phyloP scores from a whole-genome alignment of 2,113 vertebrate genomes.

The Nothobranchius kuhntae region DNA sequence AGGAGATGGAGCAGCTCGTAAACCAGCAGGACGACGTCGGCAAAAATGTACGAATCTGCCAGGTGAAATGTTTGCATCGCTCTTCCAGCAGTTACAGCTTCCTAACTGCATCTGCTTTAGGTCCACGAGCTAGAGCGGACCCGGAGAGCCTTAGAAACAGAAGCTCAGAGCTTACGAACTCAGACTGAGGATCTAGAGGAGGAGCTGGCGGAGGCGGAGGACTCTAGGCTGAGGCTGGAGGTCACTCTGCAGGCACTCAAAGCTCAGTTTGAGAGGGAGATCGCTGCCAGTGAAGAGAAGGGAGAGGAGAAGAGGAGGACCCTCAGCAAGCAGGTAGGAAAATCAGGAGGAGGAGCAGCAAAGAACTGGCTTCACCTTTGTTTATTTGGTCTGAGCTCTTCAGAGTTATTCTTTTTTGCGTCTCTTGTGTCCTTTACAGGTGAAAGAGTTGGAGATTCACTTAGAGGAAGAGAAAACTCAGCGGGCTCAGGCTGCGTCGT shows the following conservation, averaged over 20 bases:
- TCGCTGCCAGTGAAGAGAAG: conserved; percentile 80
- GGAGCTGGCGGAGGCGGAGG: conserved; percentile 70
- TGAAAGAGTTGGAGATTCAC: conserved; percentile 85
- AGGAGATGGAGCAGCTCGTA: conserved; percentile 88
- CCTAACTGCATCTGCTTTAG: conserved; percentile 60
- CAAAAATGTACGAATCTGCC: conserved; percentile 81
- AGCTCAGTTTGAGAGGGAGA: conserved; percentile 82
- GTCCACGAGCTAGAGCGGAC: conserved; percentile 89
- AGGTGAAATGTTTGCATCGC: background rate
- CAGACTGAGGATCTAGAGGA: conserved; percentile 81
- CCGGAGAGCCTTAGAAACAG: conserved; percentile 81
- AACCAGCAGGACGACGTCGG: conserved; percentile 92
- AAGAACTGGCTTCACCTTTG: background rate
- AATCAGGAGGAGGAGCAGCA: background rate
- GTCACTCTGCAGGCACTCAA: conserved; percentile 83
- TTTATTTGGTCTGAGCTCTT: background rate
- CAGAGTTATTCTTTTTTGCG: background rate
- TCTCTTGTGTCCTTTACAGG: conserved; percentile 57
- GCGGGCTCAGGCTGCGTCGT: conserved; percentile 78
- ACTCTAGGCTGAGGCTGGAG: conserved; percentile 77
- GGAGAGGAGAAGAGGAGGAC: conserved; percentile 83
- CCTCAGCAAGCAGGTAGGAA: conserved; percentile 80
- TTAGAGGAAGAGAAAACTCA: conserved; percentile 88
- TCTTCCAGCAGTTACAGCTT: conserved; percentile 1
- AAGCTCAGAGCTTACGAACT: conserved; percentile 81